Evolutionary conservation across 2,797 vertebrate species (phyloP).

Genomic region (Acrossocheilus wenchowensis): DNA sequence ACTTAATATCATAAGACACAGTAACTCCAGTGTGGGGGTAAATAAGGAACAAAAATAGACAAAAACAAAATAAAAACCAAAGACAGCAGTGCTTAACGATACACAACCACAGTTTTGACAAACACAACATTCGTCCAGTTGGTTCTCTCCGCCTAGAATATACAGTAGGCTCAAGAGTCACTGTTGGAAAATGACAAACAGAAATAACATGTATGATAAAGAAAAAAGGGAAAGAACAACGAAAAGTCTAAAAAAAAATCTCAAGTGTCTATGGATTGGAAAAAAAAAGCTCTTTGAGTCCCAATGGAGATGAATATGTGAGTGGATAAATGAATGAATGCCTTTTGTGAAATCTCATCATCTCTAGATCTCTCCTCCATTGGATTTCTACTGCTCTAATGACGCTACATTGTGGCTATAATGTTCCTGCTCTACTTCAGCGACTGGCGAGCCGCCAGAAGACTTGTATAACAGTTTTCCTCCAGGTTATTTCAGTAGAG

Average conservation of each 20-base stretch:
- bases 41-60: conserved; percentile 64
- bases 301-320: conserved; percentile 43
- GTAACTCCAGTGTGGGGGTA: conserved; percentile 82
- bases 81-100: conserved; percentile 72
- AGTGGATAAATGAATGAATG: conserved; percentile 3
- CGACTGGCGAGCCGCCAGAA: neutral
- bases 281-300: conserved; percentile 37
- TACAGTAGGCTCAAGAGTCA: conserved; percentile 47
- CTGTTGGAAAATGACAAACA: conserved; percentile 33
- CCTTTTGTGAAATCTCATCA: conserved; percentile 17
- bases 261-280: conserved; percentile 63
- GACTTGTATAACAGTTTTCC: neutral
- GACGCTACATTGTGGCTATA: conserved; percentile 54
- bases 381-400: conserved; percentile 18
- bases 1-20: conserved; percentile 56
- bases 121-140: conserved; percentile 61
- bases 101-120: conserved; percentile 70
- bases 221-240: conserved; percentile 16
- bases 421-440: conserved; percentile 17
- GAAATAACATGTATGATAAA: conserved; percentile 25
- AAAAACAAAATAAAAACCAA: conserved; percentile 61
- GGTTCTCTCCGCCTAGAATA: conserved; percentile 51
- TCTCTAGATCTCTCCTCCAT: conserved; percentile 18
- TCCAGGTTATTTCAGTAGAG: conserved; percentile 19
- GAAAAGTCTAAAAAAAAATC: conserved; percentile 21